Base-by-base conservation (phyloP, 2,113 vertebrate genomes). In the Hypomesus transpacificus region DNA sequence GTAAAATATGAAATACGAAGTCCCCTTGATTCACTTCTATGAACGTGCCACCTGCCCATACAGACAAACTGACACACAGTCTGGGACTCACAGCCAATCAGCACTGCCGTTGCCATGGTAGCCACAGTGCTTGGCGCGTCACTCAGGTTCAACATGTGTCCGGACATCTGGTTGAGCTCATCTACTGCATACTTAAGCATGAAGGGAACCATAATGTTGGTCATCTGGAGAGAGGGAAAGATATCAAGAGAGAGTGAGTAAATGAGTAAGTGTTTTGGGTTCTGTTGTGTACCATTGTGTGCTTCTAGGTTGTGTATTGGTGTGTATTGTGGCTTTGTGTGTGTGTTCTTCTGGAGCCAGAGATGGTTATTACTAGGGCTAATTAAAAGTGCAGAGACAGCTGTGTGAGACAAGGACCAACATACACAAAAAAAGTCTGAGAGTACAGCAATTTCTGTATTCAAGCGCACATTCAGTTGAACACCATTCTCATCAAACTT, bases 171-270 rank as follows among this genome's bases (percentile, higher is more conserved):
- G 93, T 99, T 99, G 82, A 99, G 95, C 90, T 72, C 91, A 87
- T 99, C 97, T 87, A 99, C 95, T 80, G 94, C 97, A 88, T 96
- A 97, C 91, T 99, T 99, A 94, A 99, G 98, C 96, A 98, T 98
- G 95, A 99, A 97, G 80, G 97, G 97, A 88, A 99, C 96, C 85
- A 89, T 73, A 69, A 99, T 95, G 80, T 98, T 99, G 92, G 96
- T 96, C 78, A 94, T 87, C 97, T 99, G 87, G 84, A 71, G 67
- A 81, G 61, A 56, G 34, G 59, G 26, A 16, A 7, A 46, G 39
- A 46, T 9, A 46, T 34, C 4, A 34, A 74, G 66, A 50, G n/a
- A 50, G 65, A 53, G 53, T 58, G 50, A 26, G 31, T 1, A 34
- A 18, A 71, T 69, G 50, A 28, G 75, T 46, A 58, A 26, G 51